Percentiles rank a stretch among this genome's conserved stretches.
phyloP scores from a whole-genome alignment of 2,888 invertebrate genomes.

The Campaea margaritaria region DNA sequence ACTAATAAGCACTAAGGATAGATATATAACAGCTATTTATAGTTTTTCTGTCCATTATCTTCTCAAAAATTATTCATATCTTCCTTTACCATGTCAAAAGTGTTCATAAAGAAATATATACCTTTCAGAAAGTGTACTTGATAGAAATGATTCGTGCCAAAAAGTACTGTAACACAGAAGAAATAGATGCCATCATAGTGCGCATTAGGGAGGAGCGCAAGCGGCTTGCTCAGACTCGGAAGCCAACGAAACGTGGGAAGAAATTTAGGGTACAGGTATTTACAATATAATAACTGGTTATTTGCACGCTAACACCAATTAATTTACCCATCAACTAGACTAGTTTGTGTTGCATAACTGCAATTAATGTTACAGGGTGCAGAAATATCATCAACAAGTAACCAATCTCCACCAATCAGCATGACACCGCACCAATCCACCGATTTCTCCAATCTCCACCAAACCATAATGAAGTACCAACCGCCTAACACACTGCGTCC shows the following conservation, averaged over 20 bases:
- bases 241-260: slow-evolving; percentile 39
- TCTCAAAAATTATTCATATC: too few species aligned
- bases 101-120: too few species aligned
- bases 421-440: slow-evolving; percentile 55
- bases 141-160: slow-evolving; percentile 68
- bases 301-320: too few species aligned
- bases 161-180: slow-evolving; percentile 50
- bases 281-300: background rate
- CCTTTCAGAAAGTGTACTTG: slow-evolving; percentile 66
- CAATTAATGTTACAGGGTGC: slow-evolving; percentile 48
- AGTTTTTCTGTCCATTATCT: too few species aligned
- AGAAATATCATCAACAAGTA: slow-evolving; percentile 60
- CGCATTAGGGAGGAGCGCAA: slow-evolving; percentile 60
- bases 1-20: too few species aligned
- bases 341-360: background rate
- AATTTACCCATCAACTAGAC: too few species aligned
- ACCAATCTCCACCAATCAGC: slow-evolving; percentile 59
- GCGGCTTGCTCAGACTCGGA: slow-evolving; percentile 45
- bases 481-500: slow-evolving; percentile 15
- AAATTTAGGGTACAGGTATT: slow-evolving; percentile 51
- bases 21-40: background rate
- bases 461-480: slow-evolving; percentile 38
- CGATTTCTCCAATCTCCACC: slow-evolving; percentile 26
- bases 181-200: slow-evolving; percentile 56
- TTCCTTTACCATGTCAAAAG: too few species aligned